Conservation (phyloP, 2,888 invertebrate species). For the Hedychridium roseum region DNA sequence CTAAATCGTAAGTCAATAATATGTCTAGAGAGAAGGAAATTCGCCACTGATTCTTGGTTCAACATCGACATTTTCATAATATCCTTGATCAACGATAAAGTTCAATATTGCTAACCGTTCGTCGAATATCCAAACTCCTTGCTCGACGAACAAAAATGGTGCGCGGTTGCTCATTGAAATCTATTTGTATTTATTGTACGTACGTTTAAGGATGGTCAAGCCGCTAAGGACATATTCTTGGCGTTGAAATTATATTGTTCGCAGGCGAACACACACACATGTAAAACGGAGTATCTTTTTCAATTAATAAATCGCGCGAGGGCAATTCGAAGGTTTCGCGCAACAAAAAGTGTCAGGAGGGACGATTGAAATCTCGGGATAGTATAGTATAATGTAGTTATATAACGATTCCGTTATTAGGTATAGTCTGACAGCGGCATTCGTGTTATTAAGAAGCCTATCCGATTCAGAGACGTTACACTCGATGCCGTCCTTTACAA, state of each 20-base stretch:
- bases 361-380: neutral
- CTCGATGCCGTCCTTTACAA: conserved; percentile 7
- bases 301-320: conserved; percentile 19
- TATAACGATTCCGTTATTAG: neutral
- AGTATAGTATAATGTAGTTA: neutral
- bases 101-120: neutral
- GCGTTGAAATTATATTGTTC: conserved; percentile 12
- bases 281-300: conserved; percentile 10
- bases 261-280: conserved; percentile 14
- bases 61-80: conserved; percentile 17
- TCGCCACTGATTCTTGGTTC: conserved; percentile 20
- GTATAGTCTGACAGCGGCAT: neutral
- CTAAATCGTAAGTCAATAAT: conserved; percentile 62
- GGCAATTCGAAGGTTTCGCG: neutral
- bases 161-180: conserved; percentile 7
- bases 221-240: conserved; percentile 5
- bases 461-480: neutral
- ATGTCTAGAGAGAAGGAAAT: conserved; percentile 38
- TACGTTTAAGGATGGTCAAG: conserved; percentile 4
- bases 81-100: neutral
- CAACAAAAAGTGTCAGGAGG: neutral
- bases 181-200: conserved; percentile 5
- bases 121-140: conserved; percentile 14
- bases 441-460: neutral
- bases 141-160: too few relatives aligned